Evolutionary conservation across 2,113 vertebrate genomes (phyloP).

Genomic region (Chlamydotis undulata): DNA sequence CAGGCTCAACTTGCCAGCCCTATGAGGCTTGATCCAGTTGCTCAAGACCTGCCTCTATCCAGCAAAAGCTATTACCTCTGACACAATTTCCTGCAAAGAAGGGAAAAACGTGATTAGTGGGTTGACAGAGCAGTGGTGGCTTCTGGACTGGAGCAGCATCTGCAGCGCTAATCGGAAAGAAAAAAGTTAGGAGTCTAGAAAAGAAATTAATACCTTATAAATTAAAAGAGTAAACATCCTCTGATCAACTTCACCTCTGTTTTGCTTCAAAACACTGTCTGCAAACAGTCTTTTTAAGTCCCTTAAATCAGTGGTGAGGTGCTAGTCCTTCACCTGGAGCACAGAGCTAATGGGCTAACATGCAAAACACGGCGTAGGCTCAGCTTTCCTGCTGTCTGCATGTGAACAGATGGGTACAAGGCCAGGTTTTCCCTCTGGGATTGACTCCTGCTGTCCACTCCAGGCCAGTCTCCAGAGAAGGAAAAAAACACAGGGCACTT

Average conservation of each 20-base stretch:
- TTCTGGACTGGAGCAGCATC: slow-evolving; percentile 1
- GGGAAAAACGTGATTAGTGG: slow-evolving; percentile 15
- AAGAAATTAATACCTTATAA: neutral
- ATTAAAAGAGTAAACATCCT: neutral
- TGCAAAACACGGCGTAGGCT: neutral
- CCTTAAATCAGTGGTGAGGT: neutral
- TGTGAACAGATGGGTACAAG: rapidly evolving
- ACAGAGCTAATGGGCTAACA: neutral
- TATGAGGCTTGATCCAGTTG: slow-evolving; percentile 51
- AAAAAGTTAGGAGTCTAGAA: neutral
- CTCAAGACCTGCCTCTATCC: slow-evolving; percentile 49
- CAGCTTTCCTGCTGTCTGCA: neutral
- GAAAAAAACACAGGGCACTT: neutral
- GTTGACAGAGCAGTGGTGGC: neutral
- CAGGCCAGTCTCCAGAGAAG: neutral
- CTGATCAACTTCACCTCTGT: neutral
- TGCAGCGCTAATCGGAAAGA: neutral
- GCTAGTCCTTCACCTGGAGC: neutral
- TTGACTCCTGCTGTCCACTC: neutral
- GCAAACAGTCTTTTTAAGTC: neutral
- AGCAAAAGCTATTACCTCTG: slow-evolving; percentile 59
- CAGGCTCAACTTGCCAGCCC: slow-evolving; percentile 44
- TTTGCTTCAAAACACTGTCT: neutral
- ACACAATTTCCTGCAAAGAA: slow-evolving; percentile 55
- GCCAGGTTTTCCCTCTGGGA: neutral